Evolutionary conservation across 2,113 vertebrate genomes (phyloP), one percentile per base, ranked within the genome.

Genomic region (Synchiropus splendidus): DNA sequence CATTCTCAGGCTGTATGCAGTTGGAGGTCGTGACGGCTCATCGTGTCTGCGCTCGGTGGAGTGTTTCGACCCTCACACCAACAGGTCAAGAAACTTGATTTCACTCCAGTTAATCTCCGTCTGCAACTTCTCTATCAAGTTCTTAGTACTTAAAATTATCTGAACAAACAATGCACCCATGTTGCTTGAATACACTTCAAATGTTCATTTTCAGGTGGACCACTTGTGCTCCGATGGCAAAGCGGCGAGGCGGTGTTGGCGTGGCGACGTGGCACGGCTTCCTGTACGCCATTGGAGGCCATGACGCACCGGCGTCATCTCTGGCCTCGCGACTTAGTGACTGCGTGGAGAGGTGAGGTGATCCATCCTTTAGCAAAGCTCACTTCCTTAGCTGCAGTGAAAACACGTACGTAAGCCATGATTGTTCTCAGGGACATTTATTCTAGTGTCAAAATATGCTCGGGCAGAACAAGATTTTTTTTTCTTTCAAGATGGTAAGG

Each of bases 51-150:
- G 92, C 27, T 98, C 95, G 18, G 92, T 97, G 36, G 95, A 99
- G 78, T 94, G 90, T 80, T 99, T 99, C 54, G 93, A 99, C 79
- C 95, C 95, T 54, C 95, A 99, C 77, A 97, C 93, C 40, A 97
- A 98, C 76, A 99, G 97, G 80, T 82, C 56, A 50, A n/a, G 67
- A 51, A 16, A 51, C 32, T 0, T 40, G 5, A 32, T 4, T n/a
- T 2, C 5, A 8, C 32, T 18, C 2, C 2, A 36, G n/a, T 17
- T 14, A 1, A 11, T 12, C 4, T 6, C 4, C n/a, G 12, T 14
- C 42, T 4, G 12, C 42, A 2, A 8, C 12, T n/a, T 12, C n/a
- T 43, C 9, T 18, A 2, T 10, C 12, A n/a, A 3, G 12, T 2
- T 15, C 18, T 46, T 17, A 36, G 43, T 12, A 1, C 39, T 45